These are phyloP conservation scores for Tachysurus fulvidraco DNA, from an alignment of 2,113 vertebrate species.

Conservation along the genomic window DNA sequence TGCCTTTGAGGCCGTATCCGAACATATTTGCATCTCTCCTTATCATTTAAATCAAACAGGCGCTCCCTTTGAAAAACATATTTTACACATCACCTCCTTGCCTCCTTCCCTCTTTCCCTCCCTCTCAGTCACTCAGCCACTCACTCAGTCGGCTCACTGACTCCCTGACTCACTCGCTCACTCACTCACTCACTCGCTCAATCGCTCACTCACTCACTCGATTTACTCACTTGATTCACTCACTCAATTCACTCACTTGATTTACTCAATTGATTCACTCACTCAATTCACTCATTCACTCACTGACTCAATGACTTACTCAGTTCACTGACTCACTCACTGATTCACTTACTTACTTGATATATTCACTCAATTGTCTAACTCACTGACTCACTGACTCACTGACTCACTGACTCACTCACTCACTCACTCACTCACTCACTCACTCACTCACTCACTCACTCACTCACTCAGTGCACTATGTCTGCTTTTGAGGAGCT, in stretches of 20 bases:
- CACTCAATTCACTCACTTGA: slow-evolving; percentile 47
- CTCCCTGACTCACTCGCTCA: slow-evolving; percentile 39
- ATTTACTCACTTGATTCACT: slow-evolving; percentile 35
- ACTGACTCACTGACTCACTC: neutral
- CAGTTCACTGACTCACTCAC: neutral
- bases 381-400: slow-evolving; percentile 48
- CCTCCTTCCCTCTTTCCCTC: slow-evolving; percentile 31
- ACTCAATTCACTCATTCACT: slow-evolving; percentile 39
- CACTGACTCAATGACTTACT: neutral
- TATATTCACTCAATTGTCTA: too few relatives aligned
- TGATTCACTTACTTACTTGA: slow-evolving; percentile 43
- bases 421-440: slow-evolving; percentile 19
- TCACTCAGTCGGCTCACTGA: neutral
- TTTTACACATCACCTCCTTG: slow-evolving; percentile 57
- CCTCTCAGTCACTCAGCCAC: slow-evolving; percentile 7
- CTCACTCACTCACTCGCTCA: slow-evolving; percentile 34
- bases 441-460: slow-evolving; percentile 49
- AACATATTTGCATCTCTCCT: slow-evolving; percentile 61
- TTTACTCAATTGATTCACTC: neutral
- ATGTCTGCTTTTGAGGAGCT: slow-evolving; percentile 53
- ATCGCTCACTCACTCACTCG: neutral
- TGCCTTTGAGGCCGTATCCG: slow-evolving; percentile 62
- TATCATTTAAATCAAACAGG: slow-evolving; percentile 61
- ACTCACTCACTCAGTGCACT: slow-evolving; percentile 35
- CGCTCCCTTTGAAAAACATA: slow-evolving; percentile 58